Base-by-base conservation (phyloP, 2,113 vertebrate species). In the Hemiscyllium ocellatum region DNA sequence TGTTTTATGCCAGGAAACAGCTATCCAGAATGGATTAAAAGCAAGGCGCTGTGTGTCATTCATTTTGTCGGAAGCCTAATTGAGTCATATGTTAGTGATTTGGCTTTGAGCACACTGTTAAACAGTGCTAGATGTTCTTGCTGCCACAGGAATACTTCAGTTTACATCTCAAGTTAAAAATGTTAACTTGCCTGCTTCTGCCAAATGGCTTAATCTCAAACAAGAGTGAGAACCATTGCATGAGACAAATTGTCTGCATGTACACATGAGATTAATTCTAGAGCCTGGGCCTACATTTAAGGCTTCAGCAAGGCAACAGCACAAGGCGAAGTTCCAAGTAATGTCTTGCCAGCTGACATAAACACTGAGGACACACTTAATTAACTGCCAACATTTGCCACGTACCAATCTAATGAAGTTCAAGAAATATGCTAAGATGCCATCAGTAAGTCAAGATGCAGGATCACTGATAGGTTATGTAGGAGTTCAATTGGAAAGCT, bases 1-100 rank as follows among this genome's bases (percentile, higher is more conserved):
- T 66, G 89, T n/a, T n/a, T 91, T 65, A 65, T n/a, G 13, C 56
- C 89, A 91, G 56, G 15, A 91, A 91, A n/a, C 89, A 80, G 78
- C n/a, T 80, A 37, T 13, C 33, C 78, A 80, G 78, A 80, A 37
- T 2, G 1, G n/a, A 91, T 37, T 65, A 91, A 91, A 56, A 65
- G 56, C 29, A 90, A 61, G 87, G 26, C 29, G 33, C 17, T 37
- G 29, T 91, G 4, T 33, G 65, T 65, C 89, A 66, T 66, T 91
- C 56, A 91, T 91, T 65, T 20, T 91, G 89, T 33, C 33, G 26
- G 15, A 91, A 91, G 52, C 50, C 50, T 56, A 89, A n/a, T 91
- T 65, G 89, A 91, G 65, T 65, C 52, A 20, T 33, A 65, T 80
- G 78, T 65, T 65, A n/a, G 4, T 19, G 65, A 20, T 91, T n/a